Evolutionary conservation across 2,888 invertebrate genomes (phyloP), one percentile per base, ranked within the genome.

Genomic region (Drosophila lacicola): DNA sequence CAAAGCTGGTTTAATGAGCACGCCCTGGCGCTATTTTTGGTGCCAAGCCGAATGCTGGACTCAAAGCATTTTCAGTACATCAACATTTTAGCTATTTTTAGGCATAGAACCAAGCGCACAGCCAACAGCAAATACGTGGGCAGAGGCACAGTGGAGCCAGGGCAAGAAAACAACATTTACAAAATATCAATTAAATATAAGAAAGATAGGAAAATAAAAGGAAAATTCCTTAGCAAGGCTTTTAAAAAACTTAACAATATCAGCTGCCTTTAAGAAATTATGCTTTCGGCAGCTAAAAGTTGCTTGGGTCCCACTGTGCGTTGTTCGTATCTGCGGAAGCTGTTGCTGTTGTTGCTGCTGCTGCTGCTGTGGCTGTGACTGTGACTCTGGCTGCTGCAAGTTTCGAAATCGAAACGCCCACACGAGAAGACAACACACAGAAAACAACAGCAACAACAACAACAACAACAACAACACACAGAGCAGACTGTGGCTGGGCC

Each of bases 11-110:
- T 77, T 86, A 83, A 83, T 83, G 84, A 88, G 83, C 87, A 83
- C 83, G 89, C 84, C 83, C 89, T 83, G 89, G 89, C 83, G 89
- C 89, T 89, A 89, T 89, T 83, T 83, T 83, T 89, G 83, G 82
- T 78, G 60, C 41, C 67, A 57, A 54, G 67, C 58, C 46, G 70
- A 66, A 60, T 46, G 51, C 62, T 67, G 54, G 64, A 56, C 76
- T 47, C 39, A 45, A 58, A 61, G 65, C 53, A 68, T 67, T 85
- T 82, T 65, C 53, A 66, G 57, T 50, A 55, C 55, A 56, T 54
- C 64, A 70, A 56, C 65, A 61, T 63, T 76, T 67, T 58, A 79
- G 67, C 83, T 83, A 83, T 89, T 83, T 83, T 89, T 83, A 87
- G 83, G 87, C 87, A 89, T 89, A 87, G 89, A 88, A 83, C 62